Conservation (phyloP, 2,797 vertebrate genomes). For the Halcyon chelicuti region DNA sequence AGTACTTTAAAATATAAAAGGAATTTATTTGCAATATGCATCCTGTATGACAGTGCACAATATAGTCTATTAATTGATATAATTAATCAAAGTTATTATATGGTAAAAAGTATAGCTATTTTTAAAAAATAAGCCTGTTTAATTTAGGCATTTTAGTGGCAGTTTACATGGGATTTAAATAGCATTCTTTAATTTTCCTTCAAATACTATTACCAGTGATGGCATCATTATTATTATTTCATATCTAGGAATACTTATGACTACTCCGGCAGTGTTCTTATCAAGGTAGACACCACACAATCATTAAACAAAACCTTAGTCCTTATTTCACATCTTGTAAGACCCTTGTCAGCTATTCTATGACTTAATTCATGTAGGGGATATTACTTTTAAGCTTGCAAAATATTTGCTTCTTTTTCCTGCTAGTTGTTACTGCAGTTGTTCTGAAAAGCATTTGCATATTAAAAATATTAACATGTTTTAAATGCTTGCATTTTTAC, state of each 20-base stretch:
- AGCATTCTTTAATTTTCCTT: neutral
- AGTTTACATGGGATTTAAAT: neutral
- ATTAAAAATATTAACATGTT: neutral
- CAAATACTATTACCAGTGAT: neutral
- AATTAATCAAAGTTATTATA: neutral
- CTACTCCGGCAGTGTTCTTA: neutral
- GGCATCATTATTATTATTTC: neutral
- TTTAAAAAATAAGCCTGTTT: neutral
- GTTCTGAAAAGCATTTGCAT: neutral
- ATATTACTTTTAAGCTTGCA: neutral
- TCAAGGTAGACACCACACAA: neutral
- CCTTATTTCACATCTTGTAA: neutral
- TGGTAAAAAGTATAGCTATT: neutral
- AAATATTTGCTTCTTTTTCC: neutral
- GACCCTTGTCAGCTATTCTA: neutral
- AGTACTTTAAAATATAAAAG: neutral
- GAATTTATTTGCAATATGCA: neutral
- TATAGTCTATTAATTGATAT: too few species aligned
- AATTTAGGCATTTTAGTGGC: neutral
- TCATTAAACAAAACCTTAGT: neutral
- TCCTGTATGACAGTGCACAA: neutral
- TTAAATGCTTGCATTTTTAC: neutral
- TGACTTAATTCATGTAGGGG: neutral
- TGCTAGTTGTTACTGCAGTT: neutral
- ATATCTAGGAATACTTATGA: neutral